Conservation (phyloP, 1,140 invertebrate species). For the Nasonia giraulti region DNA sequence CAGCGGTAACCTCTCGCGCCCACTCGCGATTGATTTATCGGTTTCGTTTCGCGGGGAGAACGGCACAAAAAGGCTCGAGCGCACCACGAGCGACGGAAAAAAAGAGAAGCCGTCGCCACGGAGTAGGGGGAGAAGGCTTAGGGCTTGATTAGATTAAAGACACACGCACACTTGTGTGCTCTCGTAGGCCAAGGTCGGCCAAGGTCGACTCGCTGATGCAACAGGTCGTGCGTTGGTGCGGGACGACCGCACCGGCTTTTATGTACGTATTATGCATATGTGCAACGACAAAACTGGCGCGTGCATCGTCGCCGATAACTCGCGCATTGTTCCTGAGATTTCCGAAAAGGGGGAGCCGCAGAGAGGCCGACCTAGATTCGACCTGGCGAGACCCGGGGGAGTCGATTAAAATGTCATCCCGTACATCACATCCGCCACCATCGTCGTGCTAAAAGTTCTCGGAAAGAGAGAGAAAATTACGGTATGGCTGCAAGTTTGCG, state of each 20-base stretch:
- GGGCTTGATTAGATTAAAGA: conserved; percentile 46
- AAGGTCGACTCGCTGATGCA: conserved; percentile 43
- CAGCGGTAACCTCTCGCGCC: background rate
- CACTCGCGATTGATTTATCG: background rate
- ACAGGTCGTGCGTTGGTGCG: conserved; percentile 38
- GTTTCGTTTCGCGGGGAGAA: background rate
- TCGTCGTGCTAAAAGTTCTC: no score
- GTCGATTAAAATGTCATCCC: no score
- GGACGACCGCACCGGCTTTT: background rate
- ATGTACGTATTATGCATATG: background rate
- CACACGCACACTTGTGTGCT: background rate
- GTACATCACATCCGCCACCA: no score
- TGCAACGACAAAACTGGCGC: background rate
- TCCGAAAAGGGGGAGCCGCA: no score
- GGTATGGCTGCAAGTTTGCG: no score
- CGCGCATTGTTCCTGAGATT: background rate
- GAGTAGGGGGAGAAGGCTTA: background rate
- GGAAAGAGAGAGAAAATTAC: no score
- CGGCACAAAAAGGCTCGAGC: background rate
- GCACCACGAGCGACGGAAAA: background rate
- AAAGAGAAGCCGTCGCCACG: background rate
- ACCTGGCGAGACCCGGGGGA: no score
- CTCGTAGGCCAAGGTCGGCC: conserved; percentile 36
- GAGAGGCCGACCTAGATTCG: no score
- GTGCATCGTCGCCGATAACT: background rate